Evolutionary conservation across 2,888 invertebrate genomes (phyloP), one percentile per base, ranked within the genome.

Genomic region (Scaptomyza cyrtandrae): DNA sequence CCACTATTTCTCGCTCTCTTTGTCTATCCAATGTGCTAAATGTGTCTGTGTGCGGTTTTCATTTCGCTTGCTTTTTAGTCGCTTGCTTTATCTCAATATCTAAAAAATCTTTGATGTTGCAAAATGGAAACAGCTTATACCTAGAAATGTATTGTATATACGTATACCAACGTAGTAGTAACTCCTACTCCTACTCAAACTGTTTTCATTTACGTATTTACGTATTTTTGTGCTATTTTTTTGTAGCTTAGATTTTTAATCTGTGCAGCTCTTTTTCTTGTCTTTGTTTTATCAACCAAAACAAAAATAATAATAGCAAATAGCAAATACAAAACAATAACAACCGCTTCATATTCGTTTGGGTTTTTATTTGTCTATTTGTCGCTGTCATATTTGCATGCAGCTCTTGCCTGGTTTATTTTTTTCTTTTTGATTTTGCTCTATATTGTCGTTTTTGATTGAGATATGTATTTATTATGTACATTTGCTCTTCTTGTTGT

Each of bases 401-500:
- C 78, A 75, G 83, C 71, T 73, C 44, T 41, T 16, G 58, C 24
- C 29, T 29, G 41, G 31, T 39, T 35, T 33, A 1, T 33, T 10
- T 33, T 14, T 14, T n/a, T 39, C 0, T 39, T 44, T 14, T 31
- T 35, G 43, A 71, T 66, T 71, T 72, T 41, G 16, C 41, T 63
- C 65, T 63, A 29, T 59, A 68, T 83, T 82, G 81, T 84, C 78
- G 73, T 71, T 78, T 86, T 86, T 84, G 88, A 83, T 88, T 83
- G 88, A 84, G 86, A 88, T 84, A 75, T 75, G 74, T 78, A 86
- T 84, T 88, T 84, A 88, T 86, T 82, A 83, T 83, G 70, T 71
- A 65, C 62, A 70, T 52, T 57, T 64, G 55, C 60, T 62, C 24
- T 48, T 37, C 29, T n/a, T n/a, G 14, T n/a, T 43, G 33, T 13